These are phyloP conservation scores for Amblyjoppa fuscipennis DNA, from an alignment of 2,888 invertebrate species.

Conservation along the genomic window DNA sequence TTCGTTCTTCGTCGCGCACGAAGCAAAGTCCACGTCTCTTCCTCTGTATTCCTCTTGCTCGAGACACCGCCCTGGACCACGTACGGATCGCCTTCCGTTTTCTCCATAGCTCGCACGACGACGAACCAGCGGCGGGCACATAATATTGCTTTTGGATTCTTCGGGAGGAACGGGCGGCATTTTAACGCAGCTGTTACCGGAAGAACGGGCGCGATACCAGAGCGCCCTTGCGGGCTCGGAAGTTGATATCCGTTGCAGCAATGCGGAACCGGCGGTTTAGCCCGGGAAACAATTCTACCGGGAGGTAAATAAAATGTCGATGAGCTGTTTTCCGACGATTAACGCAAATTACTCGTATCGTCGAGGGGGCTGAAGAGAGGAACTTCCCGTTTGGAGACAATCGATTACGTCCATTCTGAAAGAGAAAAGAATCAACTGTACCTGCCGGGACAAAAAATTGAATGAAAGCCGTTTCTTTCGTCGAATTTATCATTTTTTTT, in stretches of 20 bases:
- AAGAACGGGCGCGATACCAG: conserved; percentile 71
- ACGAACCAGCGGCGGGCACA: conserved; percentile 67
- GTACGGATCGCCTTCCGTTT: conserved; percentile 63
- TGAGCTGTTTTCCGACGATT: not conserved
- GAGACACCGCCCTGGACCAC: conserved; percentile 52
- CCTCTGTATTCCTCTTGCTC: conserved; percentile 13
- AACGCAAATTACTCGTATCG: not conserved
- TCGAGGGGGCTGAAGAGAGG: not conserved
- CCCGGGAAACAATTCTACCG: not conserved
- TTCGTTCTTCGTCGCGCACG: conserved; percentile 31
- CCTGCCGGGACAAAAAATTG: not conserved
- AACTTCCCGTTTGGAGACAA: not conserved
- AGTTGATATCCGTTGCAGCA: conserved; percentile 13
- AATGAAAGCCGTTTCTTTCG: not conserved
- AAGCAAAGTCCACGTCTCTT: conserved; percentile 19
- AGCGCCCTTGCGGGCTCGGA: conserved; percentile 26
- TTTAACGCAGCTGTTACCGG: conserved; percentile 80
- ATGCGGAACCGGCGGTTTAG: not conserved
- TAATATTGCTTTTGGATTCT: conserved; percentile 82
- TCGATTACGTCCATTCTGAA: too few relatives aligned
- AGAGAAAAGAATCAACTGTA: too few relatives aligned
- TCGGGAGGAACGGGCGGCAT: conserved; percentile 74
- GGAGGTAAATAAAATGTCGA: not conserved
- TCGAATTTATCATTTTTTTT: not conserved
- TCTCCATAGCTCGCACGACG: conserved; percentile 43